Conservation (phyloP, 2,113 vertebrate genomes). For the Tupaia chinensis region DNA sequence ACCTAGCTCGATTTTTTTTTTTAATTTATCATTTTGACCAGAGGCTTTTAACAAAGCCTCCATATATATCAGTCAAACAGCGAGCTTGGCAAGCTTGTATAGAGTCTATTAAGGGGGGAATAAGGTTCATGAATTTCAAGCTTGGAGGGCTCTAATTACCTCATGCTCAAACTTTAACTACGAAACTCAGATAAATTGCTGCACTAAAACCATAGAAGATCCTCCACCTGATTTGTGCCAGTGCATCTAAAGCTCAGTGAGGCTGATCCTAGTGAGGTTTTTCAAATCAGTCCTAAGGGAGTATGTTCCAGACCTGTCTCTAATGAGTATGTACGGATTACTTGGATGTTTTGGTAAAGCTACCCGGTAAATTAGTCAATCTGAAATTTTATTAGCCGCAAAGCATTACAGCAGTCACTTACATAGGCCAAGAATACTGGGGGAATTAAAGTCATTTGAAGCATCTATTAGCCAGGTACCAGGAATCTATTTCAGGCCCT, state of each 20-base stretch:
- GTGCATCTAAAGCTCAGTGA: conserved; percentile 81
- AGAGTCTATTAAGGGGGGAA: conserved; percentile 76
- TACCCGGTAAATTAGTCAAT: conserved; percentile 85
- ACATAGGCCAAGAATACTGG: conserved; percentile 77
- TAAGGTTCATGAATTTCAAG: conserved; percentile 85
- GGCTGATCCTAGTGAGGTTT: conserved; percentile 79
- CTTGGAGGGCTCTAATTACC: conserved; percentile 85
- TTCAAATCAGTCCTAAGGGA: conserved; percentile 77
- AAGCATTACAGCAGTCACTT: conserved; percentile 72
- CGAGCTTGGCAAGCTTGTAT: conserved; percentile 60
- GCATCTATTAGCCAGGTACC: conserved; percentile 80
- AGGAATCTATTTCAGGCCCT: conserved; percentile 76
- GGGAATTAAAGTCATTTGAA: conserved; percentile 76
- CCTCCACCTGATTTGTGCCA: conserved; percentile 79
- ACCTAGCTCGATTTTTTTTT: conserved; percentile 65
- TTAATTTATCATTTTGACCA: conserved; percentile 66
- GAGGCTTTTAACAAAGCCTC: conserved; percentile 73
- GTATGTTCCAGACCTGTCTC: conserved; percentile 74
- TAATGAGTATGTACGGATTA: conserved; percentile 83
- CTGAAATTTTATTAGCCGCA: conserved; percentile 85
- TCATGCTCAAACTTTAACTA: conserved; percentile 86
- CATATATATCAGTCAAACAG: conserved; percentile 70
- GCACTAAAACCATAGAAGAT: conserved; percentile 84
- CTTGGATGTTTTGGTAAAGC: conserved; percentile 87
- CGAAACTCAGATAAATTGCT: conserved; percentile 85